Evolutionary conservation across 2,888 invertebrate species (phyloP).

Genomic region (Drosophila helvetica): DNA sequence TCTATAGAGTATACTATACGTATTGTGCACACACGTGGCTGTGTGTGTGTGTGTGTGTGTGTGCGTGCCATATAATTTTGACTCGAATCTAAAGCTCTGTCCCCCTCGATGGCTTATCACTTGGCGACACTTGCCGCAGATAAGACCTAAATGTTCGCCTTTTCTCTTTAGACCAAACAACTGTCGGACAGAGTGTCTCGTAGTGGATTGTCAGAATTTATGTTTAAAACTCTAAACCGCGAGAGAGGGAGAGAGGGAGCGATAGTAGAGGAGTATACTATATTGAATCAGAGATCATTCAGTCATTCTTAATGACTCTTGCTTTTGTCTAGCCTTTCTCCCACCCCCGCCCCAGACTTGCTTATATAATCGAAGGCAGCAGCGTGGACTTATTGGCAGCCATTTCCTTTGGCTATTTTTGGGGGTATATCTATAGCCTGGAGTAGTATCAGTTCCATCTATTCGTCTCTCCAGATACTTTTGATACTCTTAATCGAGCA

Average conservation of each 20-base stretch:
- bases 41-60: slow-evolving; percentile 8
- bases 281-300: slow-evolving; percentile 20
- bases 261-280: background rate
- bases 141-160: slow-evolving; percentile 22
- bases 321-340: slow-evolving; percentile 11
- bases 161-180: slow-evolving; percentile 7
- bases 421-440: background rate
- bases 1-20: background rate
- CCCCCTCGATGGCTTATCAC: slow-evolving; percentile 37
- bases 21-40: slow-evolving; percentile 14
- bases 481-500: slow-evolving; percentile 24
- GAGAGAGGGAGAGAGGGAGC: too few species aligned
- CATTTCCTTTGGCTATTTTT: slow-evolving; percentile 21
- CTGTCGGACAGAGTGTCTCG: background rate
- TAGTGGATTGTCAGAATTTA: background rate
- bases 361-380: slow-evolving; percentile 27
- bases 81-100: slow-evolving; percentile 28
- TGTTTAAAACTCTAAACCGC: background rate
- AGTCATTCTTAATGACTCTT: slow-evolving; percentile 1
- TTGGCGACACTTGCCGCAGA: slow-evolving; percentile 18
- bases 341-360: slow-evolving; percentile 8
- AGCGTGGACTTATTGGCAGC: slow-evolving; percentile 10
- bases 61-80: slow-evolving; percentile 37
- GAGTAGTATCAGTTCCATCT: background rate
- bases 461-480: slow-evolving; percentile 19